Conservation (phyloP, 2,888 invertebrate species). For the Platynereis dumerilii region DNA sequence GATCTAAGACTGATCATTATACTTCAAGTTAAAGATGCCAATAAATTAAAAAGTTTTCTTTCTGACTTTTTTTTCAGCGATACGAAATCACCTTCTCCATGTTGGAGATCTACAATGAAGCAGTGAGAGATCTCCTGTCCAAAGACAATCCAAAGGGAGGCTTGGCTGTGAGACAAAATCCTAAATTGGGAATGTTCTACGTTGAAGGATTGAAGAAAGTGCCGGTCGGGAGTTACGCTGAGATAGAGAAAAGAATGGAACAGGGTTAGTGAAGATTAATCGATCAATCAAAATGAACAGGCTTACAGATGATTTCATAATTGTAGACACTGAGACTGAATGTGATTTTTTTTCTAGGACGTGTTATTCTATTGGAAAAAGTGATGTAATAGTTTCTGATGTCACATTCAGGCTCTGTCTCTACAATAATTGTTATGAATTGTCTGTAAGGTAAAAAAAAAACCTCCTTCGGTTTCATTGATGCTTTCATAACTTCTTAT, state of each 20-base stretch:
- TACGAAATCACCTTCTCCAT: constrained; percentile 64
- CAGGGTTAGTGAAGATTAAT: constrained; percentile 50
- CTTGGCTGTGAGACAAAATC: constrained; percentile 60
- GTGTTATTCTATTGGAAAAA: too few species aligned
- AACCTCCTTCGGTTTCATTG: background rate
- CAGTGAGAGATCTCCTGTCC: constrained; percentile 61
- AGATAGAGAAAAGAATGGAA: constrained; percentile 63
- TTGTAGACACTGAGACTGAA: too few species aligned
- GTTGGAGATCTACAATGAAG: constrained; percentile 65
- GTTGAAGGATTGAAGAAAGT: constrained; percentile 62
- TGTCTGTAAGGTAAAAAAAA: background rate
- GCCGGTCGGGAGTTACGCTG: constrained; percentile 63
- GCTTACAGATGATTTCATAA: too few species aligned
- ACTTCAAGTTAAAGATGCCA: too few species aligned
- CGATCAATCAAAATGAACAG: too few species aligned
- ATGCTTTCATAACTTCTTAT: too few species aligned
- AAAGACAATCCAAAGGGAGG: constrained; percentile 63
- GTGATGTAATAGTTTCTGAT: too few species aligned
- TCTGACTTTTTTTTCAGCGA: constrained; percentile 51
- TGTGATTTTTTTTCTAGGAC: too few species aligned
- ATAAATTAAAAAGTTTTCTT: too few species aligned
- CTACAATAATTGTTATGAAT: background rate
- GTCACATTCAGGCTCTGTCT: background rate
- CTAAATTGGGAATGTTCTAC: constrained; percentile 62
- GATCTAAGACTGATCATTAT: too few species aligned